Base-by-base conservation (phyloP, 1,140 invertebrate genomes). In the Tribolium madens region DNA sequence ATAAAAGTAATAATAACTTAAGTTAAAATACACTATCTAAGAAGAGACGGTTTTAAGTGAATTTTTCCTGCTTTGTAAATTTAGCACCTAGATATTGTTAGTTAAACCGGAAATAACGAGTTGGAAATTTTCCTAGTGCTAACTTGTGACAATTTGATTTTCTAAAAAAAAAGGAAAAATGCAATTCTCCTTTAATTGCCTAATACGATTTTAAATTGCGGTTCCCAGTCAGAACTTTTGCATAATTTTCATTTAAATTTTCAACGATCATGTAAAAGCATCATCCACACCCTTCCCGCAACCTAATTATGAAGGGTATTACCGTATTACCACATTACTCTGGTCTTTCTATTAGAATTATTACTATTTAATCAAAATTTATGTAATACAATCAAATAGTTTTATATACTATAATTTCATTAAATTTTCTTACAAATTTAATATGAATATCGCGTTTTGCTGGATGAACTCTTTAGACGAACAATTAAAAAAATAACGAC, bases 191-290 rank as follows among this genome's bases (percentile, higher is more conserved):
- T 64, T 60, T 64, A 64, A 64, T 64, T 64, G 57, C 4, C 26
- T 14, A 33, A 64, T 33, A 33, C 21, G 26, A 64, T 64, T 64
- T 64, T 36, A 64, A 64, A 64, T 14, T 33, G 57, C 57, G 57
- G 57, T 33, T 64, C 57, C 31, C 57, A 64, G 21, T 64, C 57
- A 33, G 9, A 64, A 64, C 57, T 64, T 64, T 64, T 64, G 57
- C 57, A 64, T 64, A 64, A 64, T 64, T 33, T 64, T 64, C 57
- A 64, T 64, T 64, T 64, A 64, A 64, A 64, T 64, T 64, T 64
- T 64, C 57, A 33, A 64, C 57, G 57, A 64, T 36, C 57, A 64
- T 64, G 57, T n/a, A 33, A 42, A 64, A 60, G 18, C 53, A 60
- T 60, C 53, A 60, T 60, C 53, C 57, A 26, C 57, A 64, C 57